Evolutionary conservation across 2,113 vertebrate genomes (phyloP).

Genomic region (Grus americana): DNA sequence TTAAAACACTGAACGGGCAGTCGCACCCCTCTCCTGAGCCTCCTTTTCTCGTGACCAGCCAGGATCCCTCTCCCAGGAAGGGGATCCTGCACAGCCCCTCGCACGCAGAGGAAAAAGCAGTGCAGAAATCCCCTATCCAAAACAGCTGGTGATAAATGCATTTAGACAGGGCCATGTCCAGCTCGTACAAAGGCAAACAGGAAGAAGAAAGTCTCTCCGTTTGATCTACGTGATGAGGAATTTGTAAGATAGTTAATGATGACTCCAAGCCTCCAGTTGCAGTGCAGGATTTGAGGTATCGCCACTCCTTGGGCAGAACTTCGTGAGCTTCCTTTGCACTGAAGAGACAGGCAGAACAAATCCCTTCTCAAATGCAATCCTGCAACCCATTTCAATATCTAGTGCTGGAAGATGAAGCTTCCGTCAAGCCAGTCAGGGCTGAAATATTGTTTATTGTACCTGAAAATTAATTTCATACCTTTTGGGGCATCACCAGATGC

Average conservation of each 20-base stretch:
- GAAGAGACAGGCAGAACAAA: slow-evolving; percentile 24
- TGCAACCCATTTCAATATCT: slow-evolving; percentile 33
- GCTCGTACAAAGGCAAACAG: neutral
- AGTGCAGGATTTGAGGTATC: neutral
- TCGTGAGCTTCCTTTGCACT: neutral
- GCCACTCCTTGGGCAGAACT: neutral
- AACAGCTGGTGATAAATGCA: neutral
- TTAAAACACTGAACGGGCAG: neutral
- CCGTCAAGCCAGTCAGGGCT: slow-evolving; percentile 21
- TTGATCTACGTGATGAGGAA: neutral
- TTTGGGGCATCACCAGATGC: slow-evolving; percentile 38
- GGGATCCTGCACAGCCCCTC: neutral
- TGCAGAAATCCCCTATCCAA: neutral
- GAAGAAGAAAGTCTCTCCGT: neutral
- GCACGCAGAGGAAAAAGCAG: accelerated
- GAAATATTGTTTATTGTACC: slow-evolving; percentile 63
- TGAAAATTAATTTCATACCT: slow-evolving; percentile 69
- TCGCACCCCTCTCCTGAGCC: accelerated
- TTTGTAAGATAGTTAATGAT: neutral
- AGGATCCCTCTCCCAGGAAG: neutral
- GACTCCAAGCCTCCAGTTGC: neutral
- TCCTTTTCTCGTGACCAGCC: neutral
- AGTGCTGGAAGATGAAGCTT: slow-evolving; percentile 32
- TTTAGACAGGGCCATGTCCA: neutral
- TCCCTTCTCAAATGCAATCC: slow-evolving; percentile 29